phyloP scores from a whole-genome alignment of 2,888 invertebrate species.

The Caenorhabditis afra region DNA sequence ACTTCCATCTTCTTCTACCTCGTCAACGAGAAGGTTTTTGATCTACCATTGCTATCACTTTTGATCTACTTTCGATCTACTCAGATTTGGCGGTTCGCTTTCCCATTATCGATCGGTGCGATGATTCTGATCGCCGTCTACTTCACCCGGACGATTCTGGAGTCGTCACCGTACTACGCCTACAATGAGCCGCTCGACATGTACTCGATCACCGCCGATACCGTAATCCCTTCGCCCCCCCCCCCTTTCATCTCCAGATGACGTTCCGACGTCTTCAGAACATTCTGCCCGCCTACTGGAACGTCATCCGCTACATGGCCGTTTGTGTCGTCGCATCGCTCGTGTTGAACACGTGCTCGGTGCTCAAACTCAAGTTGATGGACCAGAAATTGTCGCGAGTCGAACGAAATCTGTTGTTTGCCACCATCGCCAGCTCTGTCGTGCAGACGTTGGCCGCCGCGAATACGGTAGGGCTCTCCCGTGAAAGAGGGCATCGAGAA shows the following conservation, averaged over 20 bases:
- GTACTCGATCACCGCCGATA: conserved; percentile 34
- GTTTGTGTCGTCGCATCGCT: conserved; percentile 17
- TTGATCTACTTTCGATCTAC: too few relatives aligned
- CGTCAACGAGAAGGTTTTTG: conserved; percentile 41
- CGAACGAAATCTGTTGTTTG: conserved; percentile 31
- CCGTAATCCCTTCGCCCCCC: conserved; percentile 1
- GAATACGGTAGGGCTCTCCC: conserved; percentile 47
- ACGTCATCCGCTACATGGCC: conserved; percentile 44
- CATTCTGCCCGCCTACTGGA: conserved; percentile 37
- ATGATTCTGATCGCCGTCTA: conserved; percentile 12
- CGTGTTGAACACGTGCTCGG: conserved; percentile 13
- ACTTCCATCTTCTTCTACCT: conserved; percentile 43
- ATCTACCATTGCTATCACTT: too few relatives aligned
- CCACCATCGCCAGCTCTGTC: conserved; percentile 27
- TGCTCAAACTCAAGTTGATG: conserved; percentile 35
- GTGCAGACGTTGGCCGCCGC: conserved; percentile 36
- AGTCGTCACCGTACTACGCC: conserved; percentile 32
- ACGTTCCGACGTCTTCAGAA: conserved; percentile 16
- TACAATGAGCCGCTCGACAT: conserved; percentile 29
- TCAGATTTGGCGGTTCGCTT: conserved; percentile 30
- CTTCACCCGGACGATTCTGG: conserved; percentile 20
- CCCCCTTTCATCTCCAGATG: too few relatives aligned
- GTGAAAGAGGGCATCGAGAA: too few relatives aligned
- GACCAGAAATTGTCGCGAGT: conserved; percentile 24
- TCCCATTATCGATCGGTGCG: conserved; percentile 6